Evolutionary conservation across 2,888 invertebrate genomes (phyloP), one percentile per base, ranked within the genome.

Genomic region (Drosophila neutralis): DNA sequence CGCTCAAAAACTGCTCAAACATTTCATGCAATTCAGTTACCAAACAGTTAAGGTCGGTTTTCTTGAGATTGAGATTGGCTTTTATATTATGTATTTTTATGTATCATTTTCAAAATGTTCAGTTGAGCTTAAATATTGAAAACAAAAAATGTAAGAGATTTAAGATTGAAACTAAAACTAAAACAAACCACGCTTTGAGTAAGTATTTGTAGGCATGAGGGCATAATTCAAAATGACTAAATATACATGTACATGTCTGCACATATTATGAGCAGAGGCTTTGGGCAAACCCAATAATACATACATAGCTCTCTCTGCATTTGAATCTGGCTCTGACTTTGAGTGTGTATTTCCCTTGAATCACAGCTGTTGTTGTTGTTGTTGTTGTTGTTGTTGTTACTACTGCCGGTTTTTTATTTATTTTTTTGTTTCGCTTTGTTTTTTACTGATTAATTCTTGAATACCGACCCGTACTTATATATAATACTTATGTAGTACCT

Each of bases 261-360:
- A 18, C 24, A 24, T 27, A 54, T 27, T 35, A 42, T 29, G n/a
- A 21, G 33, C n/a, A 7, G 6, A 57, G n/a, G 21, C 45, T 35
- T 62, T 63, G 58, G 38, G 33, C 27, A 27, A 58, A 48, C 15
- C 29, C 42, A 40, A 36, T 21, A 0, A 27, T 64, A 49, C 21
- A 4, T 64, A 49, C 21, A 4, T 18, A 4, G 11, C 35, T 7
- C 51, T 52, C 31, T 49, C 51, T 48, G 36, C 38, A 15, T 35
- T 60, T 52, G 35, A 45, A 42, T 11, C 45, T 52, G 45, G 29
- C 21, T 52, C 76, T 27, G 52, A 35, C 29, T 42, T 51, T 64
- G 21, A 21, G 45, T 66, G 63, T 67, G 80, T 64, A 64, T 64
- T 67, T 53, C 73, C 66, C 57, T 75, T 74, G 73, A 74, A 69